phyloP scores from a whole-genome alignment of 2,797 vertebrate species.

The Iguana delicatissima region DNA sequence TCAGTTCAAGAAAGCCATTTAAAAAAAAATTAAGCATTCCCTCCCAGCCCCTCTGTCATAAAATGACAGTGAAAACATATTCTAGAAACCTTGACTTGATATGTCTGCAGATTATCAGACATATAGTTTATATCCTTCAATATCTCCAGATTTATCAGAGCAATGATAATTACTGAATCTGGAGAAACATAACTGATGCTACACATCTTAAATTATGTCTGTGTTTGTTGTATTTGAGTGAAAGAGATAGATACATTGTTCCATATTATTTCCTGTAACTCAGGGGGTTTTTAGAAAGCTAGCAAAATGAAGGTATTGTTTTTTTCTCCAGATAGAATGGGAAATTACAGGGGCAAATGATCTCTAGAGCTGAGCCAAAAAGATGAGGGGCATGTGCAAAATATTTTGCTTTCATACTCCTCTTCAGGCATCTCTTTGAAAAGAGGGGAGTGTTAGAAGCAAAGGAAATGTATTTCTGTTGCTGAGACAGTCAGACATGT shows the following conservation, averaged over 20 bases:
- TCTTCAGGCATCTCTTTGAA: not conserved
- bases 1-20: conserved; percentile 21
- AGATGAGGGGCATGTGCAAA: not conserved
- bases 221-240: not conserved
- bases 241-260: not conserved
- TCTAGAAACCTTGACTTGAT: conserved; percentile 1
- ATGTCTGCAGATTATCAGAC: not conserved
- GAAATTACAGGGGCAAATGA: not conserved
- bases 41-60: conserved; percentile 22
- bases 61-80: conserved; percentile 45
- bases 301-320: not conserved
- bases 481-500: not conserved
- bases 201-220: not conserved
- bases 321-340: not conserved
- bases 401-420: not conserved
- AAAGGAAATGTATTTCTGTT: not conserved
- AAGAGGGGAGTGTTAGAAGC: not conserved
- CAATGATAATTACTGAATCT: conserved; percentile 16
- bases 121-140: not conserved
- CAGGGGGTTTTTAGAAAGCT: not conserved
- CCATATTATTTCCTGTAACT: not conserved
- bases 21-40: conserved; percentile 2
- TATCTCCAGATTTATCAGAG: not conserved
- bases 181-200: not conserved
- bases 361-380: not conserved